Evolutionary conservation across 2,113 vertebrate genomes (phyloP), one percentile per base, ranked within the genome.

Genomic region (Coturnix japonica): DNA sequence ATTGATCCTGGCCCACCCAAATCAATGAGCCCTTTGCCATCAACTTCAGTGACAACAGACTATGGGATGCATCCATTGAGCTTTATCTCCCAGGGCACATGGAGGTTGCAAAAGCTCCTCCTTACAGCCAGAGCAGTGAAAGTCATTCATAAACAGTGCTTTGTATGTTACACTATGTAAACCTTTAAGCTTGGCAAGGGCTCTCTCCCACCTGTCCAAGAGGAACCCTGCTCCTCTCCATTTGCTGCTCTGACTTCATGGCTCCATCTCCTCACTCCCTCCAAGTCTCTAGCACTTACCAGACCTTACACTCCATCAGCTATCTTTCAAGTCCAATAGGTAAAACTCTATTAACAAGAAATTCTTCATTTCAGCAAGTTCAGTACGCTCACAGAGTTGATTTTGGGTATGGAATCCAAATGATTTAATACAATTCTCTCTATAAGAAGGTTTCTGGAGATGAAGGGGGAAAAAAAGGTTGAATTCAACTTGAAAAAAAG

Each of bases 161-260:
- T 2, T 11, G 0, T 1, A 16, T 15, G 2, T 1, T 79, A 18
- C 66, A 21, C 19, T 11, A 3, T 0, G 0, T 1, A 26, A 25
- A 4, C 21, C 31, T 37, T 44, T 2, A 1, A 7, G 16, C 23
- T 23, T 8, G 4, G 7, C 13, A 81, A 19, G 12, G 18, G 10
- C 9, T 94, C 47, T 23, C 3, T 46, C 12, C 15, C 33, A 63
- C 3, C 1, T 17, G 13, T 7, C 13, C 1, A 44, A 35, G 43
- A 43, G 30, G 7, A 70, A 4, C 16, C 13, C 39, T 44, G 26
- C 25, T 23, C 35, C 73, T 7, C 33, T 63, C 25, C 46, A 47
- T 80, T 30, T 61, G 33, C 39, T 74, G 23, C 28, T 79, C 30
- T 18, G 47, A 22, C 12, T 56, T 15, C 31, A 33, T 13, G 41